A percentile compares a stretch with the other conserved stretches of the same genome.
Conservation (phyloP, 2,888 invertebrate genomes). For the Agrochola macilenta region DNA sequence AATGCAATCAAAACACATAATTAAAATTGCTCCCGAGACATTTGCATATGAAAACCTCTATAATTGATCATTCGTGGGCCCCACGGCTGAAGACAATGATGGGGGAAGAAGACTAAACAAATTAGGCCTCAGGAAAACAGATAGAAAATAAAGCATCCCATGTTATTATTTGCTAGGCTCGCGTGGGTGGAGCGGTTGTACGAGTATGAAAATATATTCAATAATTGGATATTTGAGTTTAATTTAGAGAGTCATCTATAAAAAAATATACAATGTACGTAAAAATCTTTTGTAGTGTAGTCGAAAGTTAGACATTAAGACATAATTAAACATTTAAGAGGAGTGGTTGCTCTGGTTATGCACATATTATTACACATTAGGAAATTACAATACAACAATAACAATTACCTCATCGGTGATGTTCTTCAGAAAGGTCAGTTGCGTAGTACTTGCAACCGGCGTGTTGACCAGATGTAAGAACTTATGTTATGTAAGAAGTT, state of each 20-base stretch:
- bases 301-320: background rate
- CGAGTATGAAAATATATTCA: background rate
- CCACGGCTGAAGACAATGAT: constrained; percentile 75
- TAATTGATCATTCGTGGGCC: constrained; percentile 83
- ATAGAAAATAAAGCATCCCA: constrained; percentile 57
- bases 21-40: constrained; percentile 87
- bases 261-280: background rate
- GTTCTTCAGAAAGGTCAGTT: too few relatives aligned
- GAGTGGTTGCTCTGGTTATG: too few relatives aligned
- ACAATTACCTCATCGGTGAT: too few relatives aligned
- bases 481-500: too few relatives aligned
- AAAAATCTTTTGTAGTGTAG: background rate
- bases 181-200: background rate
- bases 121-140: constrained; percentile 74
- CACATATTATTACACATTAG: background rate
- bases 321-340: background rate
- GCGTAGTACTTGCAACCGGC: too few relatives aligned
- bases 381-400: too few relatives aligned
- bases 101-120: constrained; percentile 74
- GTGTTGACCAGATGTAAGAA: too few relatives aligned
- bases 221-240: background rate
- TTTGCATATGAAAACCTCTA: constrained; percentile 89
- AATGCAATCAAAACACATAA: constrained; percentile 87
- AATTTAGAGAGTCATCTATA: background rate
- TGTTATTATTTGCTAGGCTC: constrained; percentile 53